phyloP scores from a whole-genome alignment of 2,113 vertebrate genomes.

The Halcyon senegalensis region DNA sequence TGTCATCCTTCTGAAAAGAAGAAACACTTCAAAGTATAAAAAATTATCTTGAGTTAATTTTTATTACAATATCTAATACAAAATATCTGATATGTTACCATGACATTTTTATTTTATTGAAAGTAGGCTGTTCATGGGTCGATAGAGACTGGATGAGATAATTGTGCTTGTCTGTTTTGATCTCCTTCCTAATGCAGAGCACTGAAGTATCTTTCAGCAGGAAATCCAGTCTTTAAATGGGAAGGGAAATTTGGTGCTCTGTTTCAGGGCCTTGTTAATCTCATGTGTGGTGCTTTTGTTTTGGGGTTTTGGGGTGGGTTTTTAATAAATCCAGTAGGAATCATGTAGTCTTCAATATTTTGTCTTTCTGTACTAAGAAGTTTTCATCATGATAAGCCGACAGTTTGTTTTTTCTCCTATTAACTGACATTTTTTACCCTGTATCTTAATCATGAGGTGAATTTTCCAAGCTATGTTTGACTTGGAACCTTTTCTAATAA shows the following conservation, averaged over 20 bases:
- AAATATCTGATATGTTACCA: not conserved
- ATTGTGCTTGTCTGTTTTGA: not conserved
- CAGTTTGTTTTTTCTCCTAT: not conserved
- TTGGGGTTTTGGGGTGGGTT: not conserved
- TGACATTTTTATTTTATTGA: not conserved
- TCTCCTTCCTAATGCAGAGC: not conserved
- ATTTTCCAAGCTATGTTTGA: not conserved
- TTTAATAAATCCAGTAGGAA: not conserved
- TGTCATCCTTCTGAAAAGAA: not conserved
- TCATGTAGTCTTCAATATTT: not conserved
- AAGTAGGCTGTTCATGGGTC: not conserved
- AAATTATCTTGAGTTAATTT: not conserved
- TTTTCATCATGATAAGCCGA: not conserved
- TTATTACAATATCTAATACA: not conserved
- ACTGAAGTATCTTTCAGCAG: not conserved
- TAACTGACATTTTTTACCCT: not conserved
- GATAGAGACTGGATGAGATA: not conserved
- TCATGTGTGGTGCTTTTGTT: not conserved
- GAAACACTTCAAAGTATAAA: not conserved
- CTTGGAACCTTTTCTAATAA: not conserved
- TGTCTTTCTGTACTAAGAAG: not conserved
- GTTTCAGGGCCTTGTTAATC: not conserved
- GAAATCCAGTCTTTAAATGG: not conserved
- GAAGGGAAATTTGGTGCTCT: not conserved
- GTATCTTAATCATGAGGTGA: not conserved